Percentiles rank a stretch among this genome's conserved stretches.
These are phyloP conservation scores for Taenaris catops DNA, from an alignment of 2,888 invertebrate genomes.

Conservation along the genomic window DNA sequence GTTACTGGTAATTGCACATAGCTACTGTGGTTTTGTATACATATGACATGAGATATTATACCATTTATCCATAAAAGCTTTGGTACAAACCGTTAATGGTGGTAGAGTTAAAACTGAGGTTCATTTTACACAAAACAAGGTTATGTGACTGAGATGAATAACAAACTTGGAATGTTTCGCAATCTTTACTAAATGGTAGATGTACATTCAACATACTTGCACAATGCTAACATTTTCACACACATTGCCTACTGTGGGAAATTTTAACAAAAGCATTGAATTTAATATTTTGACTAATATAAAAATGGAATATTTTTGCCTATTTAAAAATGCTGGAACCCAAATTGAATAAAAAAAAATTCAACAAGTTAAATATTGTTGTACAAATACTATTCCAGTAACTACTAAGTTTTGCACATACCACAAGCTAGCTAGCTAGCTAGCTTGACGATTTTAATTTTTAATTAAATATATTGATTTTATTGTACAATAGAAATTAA, in stretches of 20 bases:
- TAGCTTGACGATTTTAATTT: no score
- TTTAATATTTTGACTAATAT: constrained; percentile 6
- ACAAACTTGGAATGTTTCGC: constrained; percentile 50
- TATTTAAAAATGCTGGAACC: not conserved
- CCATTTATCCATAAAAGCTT: constrained; percentile 12
- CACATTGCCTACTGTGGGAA: constrained; percentile 36
- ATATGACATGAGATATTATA: no score
- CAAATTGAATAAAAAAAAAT: no score
- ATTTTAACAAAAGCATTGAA: constrained; percentile 9
- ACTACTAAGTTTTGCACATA: no score
- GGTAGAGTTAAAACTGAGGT: constrained; percentile 32
- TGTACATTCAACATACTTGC: constrained; percentile 46
- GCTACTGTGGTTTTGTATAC: no score
- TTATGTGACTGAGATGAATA: constrained; percentile 51
- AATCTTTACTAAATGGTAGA: constrained; percentile 41
- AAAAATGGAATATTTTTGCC: constrained; percentile 17
- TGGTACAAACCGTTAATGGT: constrained; percentile 13
- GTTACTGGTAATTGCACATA: no score
- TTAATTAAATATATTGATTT: no score
- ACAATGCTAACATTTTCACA: constrained; percentile 71
- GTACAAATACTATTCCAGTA: no score
- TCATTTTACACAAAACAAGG: constrained; percentile 52
- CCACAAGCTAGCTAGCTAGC: no score
- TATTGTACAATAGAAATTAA: no score
- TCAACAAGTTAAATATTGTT: no score